These are phyloP conservation scores for Agrilus cyanescens DNA, from an alignment of 2,888 invertebrate genomes.

Conservation along the genomic window DNA sequence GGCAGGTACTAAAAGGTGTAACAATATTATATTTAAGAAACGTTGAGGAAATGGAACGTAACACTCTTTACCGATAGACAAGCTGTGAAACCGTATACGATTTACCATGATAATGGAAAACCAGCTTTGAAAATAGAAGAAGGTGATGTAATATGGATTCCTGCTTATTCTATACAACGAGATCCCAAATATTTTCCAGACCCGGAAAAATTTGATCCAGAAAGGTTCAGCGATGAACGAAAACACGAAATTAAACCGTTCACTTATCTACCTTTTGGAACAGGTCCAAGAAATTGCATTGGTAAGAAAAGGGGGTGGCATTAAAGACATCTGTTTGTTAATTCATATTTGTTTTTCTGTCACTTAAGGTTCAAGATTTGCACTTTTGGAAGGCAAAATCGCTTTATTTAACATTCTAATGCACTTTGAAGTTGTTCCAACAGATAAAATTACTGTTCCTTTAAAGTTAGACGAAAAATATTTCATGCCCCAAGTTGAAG, in stretches of 20 bases:
- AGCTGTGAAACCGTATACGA: background rate
- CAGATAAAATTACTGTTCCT: slow-evolving; percentile 34
- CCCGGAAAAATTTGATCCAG: slow-evolving; percentile 40
- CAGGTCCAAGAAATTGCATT: slow-evolving; percentile 30
- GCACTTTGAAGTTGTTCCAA: slow-evolving; percentile 32
- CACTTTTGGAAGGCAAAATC: slow-evolving; percentile 34
- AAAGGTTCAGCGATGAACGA: slow-evolving; percentile 42
- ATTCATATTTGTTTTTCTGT: background rate
- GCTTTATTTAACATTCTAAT: slow-evolving; percentile 29
- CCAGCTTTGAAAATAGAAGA: background rate
- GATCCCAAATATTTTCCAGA: slow-evolving; percentile 43
- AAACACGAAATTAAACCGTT: slow-evolving; percentile 38
- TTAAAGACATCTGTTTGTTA: too few species aligned
- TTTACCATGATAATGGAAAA: background rate
- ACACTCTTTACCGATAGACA: background rate
- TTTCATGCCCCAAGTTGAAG: slow-evolving; percentile 2
- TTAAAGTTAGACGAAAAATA: slow-evolving; percentile 20
- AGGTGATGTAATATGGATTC: slow-evolving; percentile 10
- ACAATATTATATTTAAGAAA: background rate
- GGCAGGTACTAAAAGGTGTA: too few species aligned
- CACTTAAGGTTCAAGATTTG: slow-evolving; percentile 35
- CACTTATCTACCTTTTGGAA: slow-evolving; percentile 41
- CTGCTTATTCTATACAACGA: slow-evolving; percentile 40
- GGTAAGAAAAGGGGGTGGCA: slow-evolving; percentile 17
- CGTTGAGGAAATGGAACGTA: too few species aligned